Conservation (phyloP, 2,888 invertebrate genomes). For the Agonum fuliginosum region DNA sequence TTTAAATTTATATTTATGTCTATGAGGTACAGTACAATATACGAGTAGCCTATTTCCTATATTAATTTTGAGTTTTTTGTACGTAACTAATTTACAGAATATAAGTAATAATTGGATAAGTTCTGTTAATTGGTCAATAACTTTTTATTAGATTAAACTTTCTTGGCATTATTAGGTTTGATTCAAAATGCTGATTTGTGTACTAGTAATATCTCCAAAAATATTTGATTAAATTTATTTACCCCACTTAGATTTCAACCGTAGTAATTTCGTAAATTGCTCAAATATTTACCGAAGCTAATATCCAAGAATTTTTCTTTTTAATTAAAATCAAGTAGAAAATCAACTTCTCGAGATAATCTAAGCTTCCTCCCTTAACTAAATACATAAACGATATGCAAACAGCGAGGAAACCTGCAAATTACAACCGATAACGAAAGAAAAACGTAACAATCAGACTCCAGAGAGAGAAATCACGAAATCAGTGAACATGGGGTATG, state of each 20-base stretch:
- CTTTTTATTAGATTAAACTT: too few species aligned
- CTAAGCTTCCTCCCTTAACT: slow-evolving; percentile 27
- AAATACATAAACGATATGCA: slow-evolving; percentile 52
- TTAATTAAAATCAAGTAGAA: slow-evolving; percentile 48
- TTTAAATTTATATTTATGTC: too few species aligned
- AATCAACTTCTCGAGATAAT: slow-evolving; percentile 29
- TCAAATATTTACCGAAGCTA: slow-evolving; percentile 44
- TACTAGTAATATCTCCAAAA: slow-evolving; percentile 15
- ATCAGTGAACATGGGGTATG: slow-evolving; percentile 45
- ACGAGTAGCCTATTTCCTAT: too few species aligned
- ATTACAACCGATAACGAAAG: slow-evolving; percentile 37
- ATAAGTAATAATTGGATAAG: too few species aligned
- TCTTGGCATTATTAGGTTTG: background rate
- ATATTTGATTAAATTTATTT: slow-evolving; percentile 44
- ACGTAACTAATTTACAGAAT: too few species aligned
- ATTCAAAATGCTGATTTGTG: slow-evolving; percentile 7
- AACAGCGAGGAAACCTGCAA: slow-evolving; percentile 42
- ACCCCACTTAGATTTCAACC: slow-evolving; percentile 22
- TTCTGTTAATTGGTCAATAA: too few species aligned
- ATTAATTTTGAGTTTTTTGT: too few species aligned
- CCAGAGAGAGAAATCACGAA: too few species aligned
- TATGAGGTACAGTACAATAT: too few species aligned
- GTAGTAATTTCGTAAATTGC: slow-evolving; percentile 41
- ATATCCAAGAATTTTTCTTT: slow-evolving; percentile 47
- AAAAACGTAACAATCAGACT: slow-evolving; percentile 15